Evolutionary conservation across 1,140 invertebrate genomes (phyloP), one percentile per base, ranked within the genome.

Genomic region (Pogonomyrmex californicus): DNA sequence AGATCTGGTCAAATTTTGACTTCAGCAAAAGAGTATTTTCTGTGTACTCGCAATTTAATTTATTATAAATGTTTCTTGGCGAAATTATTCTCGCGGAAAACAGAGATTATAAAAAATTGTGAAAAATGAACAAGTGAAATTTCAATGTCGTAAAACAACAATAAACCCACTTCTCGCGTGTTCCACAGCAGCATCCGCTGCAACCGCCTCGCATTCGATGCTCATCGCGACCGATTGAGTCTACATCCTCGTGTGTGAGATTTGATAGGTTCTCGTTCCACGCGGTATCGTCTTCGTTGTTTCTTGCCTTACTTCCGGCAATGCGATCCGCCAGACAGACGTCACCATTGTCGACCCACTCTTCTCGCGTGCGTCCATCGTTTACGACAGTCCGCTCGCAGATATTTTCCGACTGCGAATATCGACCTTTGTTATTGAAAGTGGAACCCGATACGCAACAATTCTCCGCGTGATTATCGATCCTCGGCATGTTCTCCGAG

Each of bases 141-240:
- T 66, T 79, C 30, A 23, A 23, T 23, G 23, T n/a, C n/a, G n/a
- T 23, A 23, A 23, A 23, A 23, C 23, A 0, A 23, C 23, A 23
- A 23, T 23, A 23, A 23, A 23, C 83, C 30, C 6, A 86, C 85
- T 68, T 88, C 49, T 38, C 88, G 68, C 1, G 77, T 6, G 85
- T 4, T 58, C 68, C 75, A n/a, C 63, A 66, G n/a, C 91, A 93
- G 41, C 90, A 88, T 76, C 93, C 92, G 56, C 93, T 90, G 60
- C 89, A 90, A 30, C 90, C 89, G 36, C 89, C 90, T 23, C 93
- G 89, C 90, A 94, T 88, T 49, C 93, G 89, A 56, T 92, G 83
- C 14, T 87, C 90, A 12, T 89, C 87, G 9, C 56, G 1, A 30
- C 4, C 54, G 4, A 47, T 30, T 5, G 66, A 73, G n/a, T 58